phyloP scores from a whole-genome alignment of 1,140 invertebrate species.

The Pararge aegeria region DNA sequence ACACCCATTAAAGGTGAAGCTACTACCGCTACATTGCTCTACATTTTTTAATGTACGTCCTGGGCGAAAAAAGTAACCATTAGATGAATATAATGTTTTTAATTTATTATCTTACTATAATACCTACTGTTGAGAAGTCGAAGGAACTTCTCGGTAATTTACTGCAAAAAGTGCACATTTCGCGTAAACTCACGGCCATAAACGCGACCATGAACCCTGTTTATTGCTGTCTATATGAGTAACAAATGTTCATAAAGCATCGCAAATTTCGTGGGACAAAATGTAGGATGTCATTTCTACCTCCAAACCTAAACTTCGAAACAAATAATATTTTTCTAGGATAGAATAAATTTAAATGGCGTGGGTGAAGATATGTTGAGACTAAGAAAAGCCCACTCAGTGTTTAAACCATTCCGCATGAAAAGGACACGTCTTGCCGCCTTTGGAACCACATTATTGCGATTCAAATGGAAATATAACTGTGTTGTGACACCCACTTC shows the following conservation, averaged over 20 bases:
- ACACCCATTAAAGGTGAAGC: not conserved
- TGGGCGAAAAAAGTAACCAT: conserved; percentile 3
- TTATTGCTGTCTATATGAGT: conserved; percentile 61
- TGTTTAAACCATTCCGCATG: conserved; percentile 33
- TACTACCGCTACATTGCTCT: conserved; percentile 10
- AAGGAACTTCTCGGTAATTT: conserved; percentile 53
- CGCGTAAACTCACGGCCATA: conserved; percentile 44
- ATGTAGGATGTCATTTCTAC: conserved; percentile 46
- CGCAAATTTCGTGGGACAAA: conserved; percentile 49
- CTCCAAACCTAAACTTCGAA: conserved; percentile 16
- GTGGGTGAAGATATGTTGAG: conserved; percentile 57
- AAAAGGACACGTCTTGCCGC: conserved; percentile 34
- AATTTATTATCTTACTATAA: conserved; percentile 11
- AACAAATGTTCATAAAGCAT: conserved; percentile 56
- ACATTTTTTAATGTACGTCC: not conserved
- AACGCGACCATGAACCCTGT: conserved; percentile 56
- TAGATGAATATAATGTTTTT: conserved; percentile 1
- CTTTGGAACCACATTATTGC: conserved; percentile 42
- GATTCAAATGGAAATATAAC: conserved; percentile 55
- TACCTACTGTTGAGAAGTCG: conserved; percentile 42
- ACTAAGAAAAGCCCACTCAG: conserved; percentile 26
- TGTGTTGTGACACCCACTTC: conserved; percentile 62
- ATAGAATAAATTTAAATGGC: conserved; percentile 17
- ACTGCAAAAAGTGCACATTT: conserved; percentile 71
- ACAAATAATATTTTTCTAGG: not conserved